Evolutionary conservation across 2,888 invertebrate species (phyloP), one percentile per base, ranked within the genome.

Genomic region (Ectemnius cavifrons): DNA sequence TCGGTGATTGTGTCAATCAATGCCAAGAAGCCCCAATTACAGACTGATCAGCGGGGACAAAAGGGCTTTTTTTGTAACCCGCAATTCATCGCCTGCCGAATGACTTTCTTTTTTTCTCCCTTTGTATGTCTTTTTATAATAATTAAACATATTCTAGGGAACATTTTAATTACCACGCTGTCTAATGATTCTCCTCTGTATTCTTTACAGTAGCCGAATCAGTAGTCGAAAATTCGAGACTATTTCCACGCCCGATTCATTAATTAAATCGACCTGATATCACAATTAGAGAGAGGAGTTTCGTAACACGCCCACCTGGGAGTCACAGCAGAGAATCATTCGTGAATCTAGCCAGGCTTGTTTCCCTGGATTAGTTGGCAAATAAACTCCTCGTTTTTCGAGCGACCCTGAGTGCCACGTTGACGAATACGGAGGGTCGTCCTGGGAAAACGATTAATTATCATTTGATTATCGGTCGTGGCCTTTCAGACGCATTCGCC

Each of bases 1-100:
- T 68, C 71, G 67, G 61, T 76, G 63, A 76, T 71, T 27, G 52
- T 71, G 78, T 76, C 76, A 61, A 73, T 78, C 76, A 78, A 52
- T 27, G 71, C 59, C 71, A 6, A 45, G 47, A 5, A 49, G 14
- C 64, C 20, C 60, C 56, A 64, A 71, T 71, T 75, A 77, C 66
- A n/a, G 37, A 14, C 13, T 16, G 23, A 37, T 37, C 14, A 60
- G n/a, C 20, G n/a, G 52, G 23, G 52, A 45, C 27, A 47, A 52
- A 63, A 13, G 20, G 20, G 8, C 23, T 3, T 23, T 52, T 61
- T 64, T 58, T 27, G 46, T 8, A 37, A 11, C 37, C 37, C 37
- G 37, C 37, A 37, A 37, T 37, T 11, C 5, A 37, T 37, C 37
- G 37, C 37, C 11, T 37, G 0, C 52, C 16, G n/a, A 47, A 11